These are phyloP conservation scores for Aphodius sticticus DNA, from an alignment of 2,888 invertebrate genomes.

Conservation along the genomic window DNA sequence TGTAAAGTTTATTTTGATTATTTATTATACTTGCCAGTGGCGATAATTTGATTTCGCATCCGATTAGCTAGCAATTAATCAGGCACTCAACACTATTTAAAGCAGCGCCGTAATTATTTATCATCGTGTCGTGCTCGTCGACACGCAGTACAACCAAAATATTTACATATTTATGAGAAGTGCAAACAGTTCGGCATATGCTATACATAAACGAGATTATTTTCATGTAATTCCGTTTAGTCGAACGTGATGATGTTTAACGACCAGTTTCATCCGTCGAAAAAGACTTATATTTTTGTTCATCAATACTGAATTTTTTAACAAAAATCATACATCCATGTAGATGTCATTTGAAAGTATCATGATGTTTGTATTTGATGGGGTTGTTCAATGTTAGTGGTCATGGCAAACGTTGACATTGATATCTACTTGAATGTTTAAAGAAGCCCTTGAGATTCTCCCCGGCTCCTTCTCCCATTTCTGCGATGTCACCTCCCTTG, in stretches of 20 bases:
- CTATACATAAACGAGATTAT: background rate
- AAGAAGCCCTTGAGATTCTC: too few relatives aligned
- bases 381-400: too few relatives aligned
- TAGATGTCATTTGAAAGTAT: too few relatives aligned
- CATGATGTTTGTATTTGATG: too few relatives aligned
- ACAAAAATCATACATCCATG: too few relatives aligned
- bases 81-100: slow-evolving; percentile 4
- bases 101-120: background rate
- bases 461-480: too few relatives aligned
- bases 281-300: background rate
- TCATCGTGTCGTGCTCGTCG: slow-evolving; percentile 4
- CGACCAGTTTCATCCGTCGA: background rate
- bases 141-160: slow-evolving; percentile 4
- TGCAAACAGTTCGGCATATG: background rate
- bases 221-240: background rate
- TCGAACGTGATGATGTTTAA: background rate
- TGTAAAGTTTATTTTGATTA: background rate
- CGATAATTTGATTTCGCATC: background rate
- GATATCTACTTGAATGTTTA: too few relatives aligned
- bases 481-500: too few relatives aligned
- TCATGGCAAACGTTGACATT: too few relatives aligned
- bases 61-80: slow-evolving; percentile 4
- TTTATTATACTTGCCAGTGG: background rate
- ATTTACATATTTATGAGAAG: slow-evolving; percentile 4
- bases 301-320: too few relatives aligned